Conservation (phyloP, 2,797 vertebrate species). For the Pseudocheirus occidentalis region DNA sequence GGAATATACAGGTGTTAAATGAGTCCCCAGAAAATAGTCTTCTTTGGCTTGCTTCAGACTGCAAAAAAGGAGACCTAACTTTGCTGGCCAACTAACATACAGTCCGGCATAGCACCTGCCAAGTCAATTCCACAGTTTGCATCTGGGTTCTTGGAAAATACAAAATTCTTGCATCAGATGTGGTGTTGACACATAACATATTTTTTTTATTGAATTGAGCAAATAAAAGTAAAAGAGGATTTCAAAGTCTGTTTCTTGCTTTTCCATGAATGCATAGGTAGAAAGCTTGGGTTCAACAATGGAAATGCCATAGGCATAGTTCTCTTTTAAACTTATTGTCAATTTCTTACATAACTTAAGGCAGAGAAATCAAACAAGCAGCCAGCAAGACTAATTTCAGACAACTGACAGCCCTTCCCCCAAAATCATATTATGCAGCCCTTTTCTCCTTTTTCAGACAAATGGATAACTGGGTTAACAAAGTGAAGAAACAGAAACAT, state of each 20-base stretch:
- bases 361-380: background rate
- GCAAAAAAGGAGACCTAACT: background rate
- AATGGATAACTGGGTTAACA: background rate
- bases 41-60: slow-evolving; percentile 15
- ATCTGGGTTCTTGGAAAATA: background rate
- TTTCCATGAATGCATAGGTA: background rate
- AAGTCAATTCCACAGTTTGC: slow-evolving; percentile 38
- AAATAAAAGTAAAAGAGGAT: slow-evolving; percentile 45
- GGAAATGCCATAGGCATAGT: slow-evolving; percentile 34
- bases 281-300: slow-evolving; percentile 20
- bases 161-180: slow-evolving; percentile 51
- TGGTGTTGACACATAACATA: background rate
- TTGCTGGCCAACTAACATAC: background rate
- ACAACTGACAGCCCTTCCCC: background rate
- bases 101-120: background rate
- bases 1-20: slow-evolving; percentile 47
- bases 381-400: background rate
- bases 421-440: background rate
- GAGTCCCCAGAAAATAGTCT: background rate
- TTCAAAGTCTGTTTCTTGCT: slow-evolving; percentile 17
- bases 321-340: slow-evolving; percentile 16
- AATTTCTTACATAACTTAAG: slow-evolving; percentile 34
- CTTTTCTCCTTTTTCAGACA: background rate
- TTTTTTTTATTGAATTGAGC: slow-evolving; percentile 39
- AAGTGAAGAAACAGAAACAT: background rate